phyloP scores from a whole-genome alignment of 2,888 invertebrate genomes.

The Machimus rusticus region DNA sequence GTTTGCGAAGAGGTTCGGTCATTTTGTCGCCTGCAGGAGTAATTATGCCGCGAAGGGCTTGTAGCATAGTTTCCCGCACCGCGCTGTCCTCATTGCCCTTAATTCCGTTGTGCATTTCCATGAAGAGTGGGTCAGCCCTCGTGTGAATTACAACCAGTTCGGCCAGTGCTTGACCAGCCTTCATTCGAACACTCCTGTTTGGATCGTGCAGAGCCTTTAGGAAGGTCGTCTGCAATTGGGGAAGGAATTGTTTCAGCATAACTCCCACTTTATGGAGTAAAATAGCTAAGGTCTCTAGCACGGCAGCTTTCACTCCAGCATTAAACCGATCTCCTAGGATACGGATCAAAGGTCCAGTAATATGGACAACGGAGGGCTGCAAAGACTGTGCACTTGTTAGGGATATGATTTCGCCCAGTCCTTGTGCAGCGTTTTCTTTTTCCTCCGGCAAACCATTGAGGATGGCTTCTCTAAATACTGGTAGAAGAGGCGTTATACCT shows the following conservation, averaged over 20 bases:
- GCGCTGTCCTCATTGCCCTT: slow-evolving; percentile 84
- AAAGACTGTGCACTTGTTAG: slow-evolving; percentile 84
- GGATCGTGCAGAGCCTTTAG: slow-evolving; percentile 93
- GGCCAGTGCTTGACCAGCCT: slow-evolving; percentile 87
- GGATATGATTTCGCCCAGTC: slow-evolving; percentile 73
- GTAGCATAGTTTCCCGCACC: slow-evolving; percentile 89
- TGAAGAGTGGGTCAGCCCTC: slow-evolving; percentile 92
- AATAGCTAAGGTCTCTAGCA: slow-evolving; percentile 90
- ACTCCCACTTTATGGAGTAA: slow-evolving; percentile 93
- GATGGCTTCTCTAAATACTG: slow-evolving; percentile 95
- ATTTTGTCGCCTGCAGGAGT: slow-evolving; percentile 88
- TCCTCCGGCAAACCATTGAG: slow-evolving; percentile 94
- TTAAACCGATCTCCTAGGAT: slow-evolving; percentile 96
- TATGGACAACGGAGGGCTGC: slow-evolving; percentile 94
- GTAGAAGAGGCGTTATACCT: slow-evolving; percentile 92
- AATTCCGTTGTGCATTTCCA: slow-evolving; percentile 87
- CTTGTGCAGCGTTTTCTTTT: slow-evolving; percentile 94
- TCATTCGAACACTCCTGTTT: slow-evolving; percentile 84
- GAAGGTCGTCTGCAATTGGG: slow-evolving; percentile 98
- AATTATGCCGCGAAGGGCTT: slow-evolving; percentile 86
- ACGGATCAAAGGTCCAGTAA: slow-evolving; percentile 97
- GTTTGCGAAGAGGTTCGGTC: slow-evolving; percentile 79
- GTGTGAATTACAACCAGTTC: slow-evolving; percentile 91
- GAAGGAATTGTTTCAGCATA: slow-evolving; percentile 96
- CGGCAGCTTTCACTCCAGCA: slow-evolving; percentile 93